phyloP scores from a whole-genome alignment of 2,113 vertebrate species.

The Choloepus hoffmanni region DNA sequence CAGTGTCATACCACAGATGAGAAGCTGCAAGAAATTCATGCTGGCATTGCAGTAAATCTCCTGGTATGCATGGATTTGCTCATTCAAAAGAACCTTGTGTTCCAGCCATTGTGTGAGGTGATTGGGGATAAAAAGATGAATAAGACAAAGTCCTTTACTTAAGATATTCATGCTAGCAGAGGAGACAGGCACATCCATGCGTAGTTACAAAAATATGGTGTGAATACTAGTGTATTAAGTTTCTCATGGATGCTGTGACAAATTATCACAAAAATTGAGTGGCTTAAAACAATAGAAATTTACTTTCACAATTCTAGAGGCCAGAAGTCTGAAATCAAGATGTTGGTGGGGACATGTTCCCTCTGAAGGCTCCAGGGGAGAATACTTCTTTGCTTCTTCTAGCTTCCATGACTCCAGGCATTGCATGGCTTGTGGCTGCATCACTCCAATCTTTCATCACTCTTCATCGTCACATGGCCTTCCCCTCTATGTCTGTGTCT shows the following conservation, averaged over 20 bases:
- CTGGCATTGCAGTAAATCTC: background rate
- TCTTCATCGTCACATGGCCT: background rate
- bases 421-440: background rate
- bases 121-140: background rate
- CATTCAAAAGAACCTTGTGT: background rate
- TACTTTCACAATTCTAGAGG: background rate
- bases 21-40: background rate
- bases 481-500: background rate
- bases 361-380: background rate
- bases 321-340: background rate
- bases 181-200: background rate
- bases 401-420: background rate
- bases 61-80: background rate
- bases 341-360: background rate
- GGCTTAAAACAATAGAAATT: background rate
- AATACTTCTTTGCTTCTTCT: background rate
- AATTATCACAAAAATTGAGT: background rate
- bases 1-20: background rate
- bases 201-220: background rate
- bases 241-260: background rate
- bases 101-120: background rate
- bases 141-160: background rate
- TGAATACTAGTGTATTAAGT: background rate
- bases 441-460: background rate
- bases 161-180: background rate